Base-by-base conservation (phyloP, 2,888 invertebrate species). In the Cheilosia grossa region DNA sequence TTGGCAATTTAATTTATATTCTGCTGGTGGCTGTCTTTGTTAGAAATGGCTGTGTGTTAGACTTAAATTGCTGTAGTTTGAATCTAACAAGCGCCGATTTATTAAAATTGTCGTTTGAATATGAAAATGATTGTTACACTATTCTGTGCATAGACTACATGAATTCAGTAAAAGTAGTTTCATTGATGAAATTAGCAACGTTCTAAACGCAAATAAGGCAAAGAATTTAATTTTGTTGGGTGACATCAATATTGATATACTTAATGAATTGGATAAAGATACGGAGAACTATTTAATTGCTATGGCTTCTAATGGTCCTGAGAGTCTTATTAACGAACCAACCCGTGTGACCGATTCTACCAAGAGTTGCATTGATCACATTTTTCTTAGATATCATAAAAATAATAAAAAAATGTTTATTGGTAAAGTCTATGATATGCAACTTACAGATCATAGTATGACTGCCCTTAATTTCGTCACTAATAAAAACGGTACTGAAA, bases 111-210 rank as follows among this genome's bases (percentile, higher is more conserved):
- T 44, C 61, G 27, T 61, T 59, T 59, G n/a, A 40, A 21, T 40
- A 49, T 63, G 49, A 63, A 17, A 49, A 59, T 59, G 21, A 40
- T 4, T 21, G 37, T 33, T 63, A 53, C 51, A 40, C 51, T 24
- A 51, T 66, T 37, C 10, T 66, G 27, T 66, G 51, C 51, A 66
- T 66, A 51, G 49, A 66, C 53, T 63, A n/a, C 63, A 49, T 33
- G 58, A 37, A 44, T 13, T 47, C 24, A 19, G 17, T 17, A 42
- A 44, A 61, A 42, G 42, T 61, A 21, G 30, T 17, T 56, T 37
- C 5, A 24, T 44, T 61, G 61, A 63, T 27, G 63, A 49, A 30
- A 40, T 51, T 24, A 66, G 17, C 51, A 17, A 51, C 51, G 21
- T 53, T 66, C n/a, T 66, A 40, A 40, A 21, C 3, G 10, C 4